Base-by-base conservation (phyloP, 2,113 vertebrate genomes). In the Alexandromys fortis region DNA sequence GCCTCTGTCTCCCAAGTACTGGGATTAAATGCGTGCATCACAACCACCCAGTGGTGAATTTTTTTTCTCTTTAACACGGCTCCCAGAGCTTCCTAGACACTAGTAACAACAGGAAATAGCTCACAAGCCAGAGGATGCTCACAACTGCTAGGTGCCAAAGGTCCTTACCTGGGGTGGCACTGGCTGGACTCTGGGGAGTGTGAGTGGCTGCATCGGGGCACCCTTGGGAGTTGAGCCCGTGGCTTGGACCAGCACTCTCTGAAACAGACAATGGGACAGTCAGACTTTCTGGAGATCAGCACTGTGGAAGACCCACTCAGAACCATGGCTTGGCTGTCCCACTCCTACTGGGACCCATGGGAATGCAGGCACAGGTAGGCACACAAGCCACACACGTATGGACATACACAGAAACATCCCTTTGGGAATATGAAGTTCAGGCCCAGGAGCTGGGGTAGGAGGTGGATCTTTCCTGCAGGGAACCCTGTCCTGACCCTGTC, bases 171-270 rank as follows among this genome's bases (percentile, higher is more conserved):
- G 99, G 97, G 99, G 99, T 94, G 99, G 98, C 92, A 99, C 99
- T 98, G 99, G 99, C 98, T 99, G 99, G 24, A 99, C 99, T 97
- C 99, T 99, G 98, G 99, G 98, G 87, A 99, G 99, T 86, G 99
- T 98, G 97, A 99, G 98, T 7, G 99, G 99, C 98, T 99, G 99
- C 98, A 99, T 99, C 97, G 99, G 98, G 35, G 98, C 98, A 96
- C 98, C 99, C 98, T 99, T 99, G 98, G 99, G 99, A 98, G 99
- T 97, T 0, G 99, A 99, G 98, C 99, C 99, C 38, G 99, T 98
- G 90, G 99, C 98, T 97, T 99, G 99, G 97, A 99, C 99, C 99
- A 99, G 98, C 98, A 99, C 99, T 97, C 99, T 99, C 99, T 99
- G 98, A 45, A 98, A 98, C 47, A 72, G 94, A 86, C 42, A 47